A percentile compares a stretch with the other conserved stretches of the same genome.
These are phyloP conservation scores for human (Homo sapiens) DNA, from an alignment of 2,113 vertebrate genomes.

Conservation along the genomic window DNA sequence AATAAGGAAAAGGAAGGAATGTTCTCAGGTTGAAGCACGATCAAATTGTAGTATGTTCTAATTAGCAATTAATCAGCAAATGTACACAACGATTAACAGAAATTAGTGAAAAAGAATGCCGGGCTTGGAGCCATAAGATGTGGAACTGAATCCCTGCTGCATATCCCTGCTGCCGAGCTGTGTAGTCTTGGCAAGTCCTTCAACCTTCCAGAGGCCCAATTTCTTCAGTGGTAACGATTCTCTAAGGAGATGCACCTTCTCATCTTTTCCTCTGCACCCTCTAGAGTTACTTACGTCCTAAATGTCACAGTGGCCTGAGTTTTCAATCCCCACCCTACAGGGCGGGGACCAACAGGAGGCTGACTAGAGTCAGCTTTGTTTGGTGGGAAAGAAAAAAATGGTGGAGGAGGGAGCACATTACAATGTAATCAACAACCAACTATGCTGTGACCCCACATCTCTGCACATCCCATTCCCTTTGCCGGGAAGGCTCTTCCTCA, in stretches of 20 bases:
- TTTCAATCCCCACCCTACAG: neutral
- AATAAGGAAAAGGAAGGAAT: neutral
- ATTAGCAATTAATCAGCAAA: neutral
- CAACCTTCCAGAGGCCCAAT: neutral
- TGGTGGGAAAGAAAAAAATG: neutral
- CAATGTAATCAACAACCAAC: neutral
- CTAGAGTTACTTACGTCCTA: neutral
- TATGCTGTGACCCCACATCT: rapidly evolving
- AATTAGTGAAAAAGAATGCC: neutral
- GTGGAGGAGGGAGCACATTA: neutral
- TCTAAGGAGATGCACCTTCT: neutral
- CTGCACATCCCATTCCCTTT: neutral
- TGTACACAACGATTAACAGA: neutral
- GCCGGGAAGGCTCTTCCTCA: neutral
- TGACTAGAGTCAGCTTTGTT: neutral
- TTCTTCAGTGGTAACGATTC: neutral
- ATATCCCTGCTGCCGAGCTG: rapidly evolving
- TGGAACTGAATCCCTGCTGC: neutral
- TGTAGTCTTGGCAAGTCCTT: neutral
- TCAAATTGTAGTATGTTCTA: neutral
- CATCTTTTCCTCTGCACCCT: neutral
- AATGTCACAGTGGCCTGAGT: neutral
- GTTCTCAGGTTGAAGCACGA: neutral
- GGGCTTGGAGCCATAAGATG: neutral
- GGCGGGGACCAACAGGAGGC: neutral